Conservation (phyloP, 2,113 vertebrate species). For the Ciconia maguari region DNA sequence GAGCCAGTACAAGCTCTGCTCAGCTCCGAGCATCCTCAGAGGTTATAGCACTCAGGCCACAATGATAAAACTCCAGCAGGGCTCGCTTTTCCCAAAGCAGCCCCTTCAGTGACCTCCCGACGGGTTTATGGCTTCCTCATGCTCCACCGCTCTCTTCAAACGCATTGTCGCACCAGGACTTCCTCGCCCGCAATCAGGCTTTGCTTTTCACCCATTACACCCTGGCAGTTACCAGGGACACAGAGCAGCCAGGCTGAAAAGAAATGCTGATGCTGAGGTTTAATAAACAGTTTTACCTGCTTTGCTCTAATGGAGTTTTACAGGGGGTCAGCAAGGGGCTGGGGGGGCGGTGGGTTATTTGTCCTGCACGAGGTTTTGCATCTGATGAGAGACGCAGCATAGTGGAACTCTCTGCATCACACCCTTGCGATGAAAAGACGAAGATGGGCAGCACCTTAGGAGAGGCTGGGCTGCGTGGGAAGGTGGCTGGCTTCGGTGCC, state of each 20-base stretch:
- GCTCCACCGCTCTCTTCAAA: neutral
- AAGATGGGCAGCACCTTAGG: neutral
- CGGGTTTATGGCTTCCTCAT: neutral
- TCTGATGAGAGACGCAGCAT: neutral
- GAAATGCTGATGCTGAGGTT: neutral
- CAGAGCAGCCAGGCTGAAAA: neutral
- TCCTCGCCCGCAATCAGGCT: rapidly evolving
- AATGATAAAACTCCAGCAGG: neutral
- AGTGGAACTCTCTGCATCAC: neutral
- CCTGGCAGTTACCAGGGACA: neutral
- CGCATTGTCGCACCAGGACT: neutral
- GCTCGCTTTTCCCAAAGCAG: neutral
- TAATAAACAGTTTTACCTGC: neutral
- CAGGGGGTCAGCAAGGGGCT: no score
- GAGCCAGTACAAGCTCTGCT: neutral
- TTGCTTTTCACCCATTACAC: neutral
- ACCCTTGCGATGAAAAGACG: slow-evolving; percentile 15
- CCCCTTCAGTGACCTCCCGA: rapidly evolving
- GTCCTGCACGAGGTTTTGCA: neutral
- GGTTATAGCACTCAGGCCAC: neutral
- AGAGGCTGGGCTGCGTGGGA: neutral
- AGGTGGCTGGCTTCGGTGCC: neutral
- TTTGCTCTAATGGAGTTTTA: neutral
- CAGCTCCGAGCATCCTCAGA: neutral
- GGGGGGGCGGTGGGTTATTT: neutral